Conservation (phyloP, 2,888 invertebrate genomes). For the Zele albiditarsus region DNA sequence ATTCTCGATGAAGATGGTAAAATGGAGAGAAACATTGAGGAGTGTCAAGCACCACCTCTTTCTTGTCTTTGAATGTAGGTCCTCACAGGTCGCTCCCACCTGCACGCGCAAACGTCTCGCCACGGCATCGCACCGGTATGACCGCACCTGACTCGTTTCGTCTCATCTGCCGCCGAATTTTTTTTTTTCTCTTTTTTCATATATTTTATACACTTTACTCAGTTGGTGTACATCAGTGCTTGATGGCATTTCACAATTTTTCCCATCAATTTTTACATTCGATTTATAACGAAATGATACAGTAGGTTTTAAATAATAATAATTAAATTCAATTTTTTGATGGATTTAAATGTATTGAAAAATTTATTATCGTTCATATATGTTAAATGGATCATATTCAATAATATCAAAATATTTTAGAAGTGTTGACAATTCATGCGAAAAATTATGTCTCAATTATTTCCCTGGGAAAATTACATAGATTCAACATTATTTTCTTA, state of each 20-base stretch:
- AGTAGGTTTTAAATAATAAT: not conserved
- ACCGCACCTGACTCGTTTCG: slow-evolving; percentile 41
- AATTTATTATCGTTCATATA: not conserved
- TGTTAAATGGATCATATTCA: too few species aligned
- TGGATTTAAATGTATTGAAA: not conserved
- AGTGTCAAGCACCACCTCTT: slow-evolving; percentile 44
- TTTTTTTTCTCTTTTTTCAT: slow-evolving; percentile 22
- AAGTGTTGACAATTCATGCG: too few species aligned
- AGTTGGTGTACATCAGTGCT: not conserved
- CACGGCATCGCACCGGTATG: slow-evolving; percentile 27
- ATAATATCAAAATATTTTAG: too few species aligned
- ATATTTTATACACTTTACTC: not conserved
- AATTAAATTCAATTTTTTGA: not conserved
- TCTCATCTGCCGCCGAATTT: slow-evolving; percentile 33
- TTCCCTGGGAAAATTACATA: too few species aligned
- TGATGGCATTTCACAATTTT: not conserved
- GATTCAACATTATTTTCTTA: too few species aligned
- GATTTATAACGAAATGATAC: not conserved
- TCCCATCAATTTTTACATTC: not conserved
- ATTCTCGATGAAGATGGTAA: slow-evolving; percentile 11
- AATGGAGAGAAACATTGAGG: slow-evolving; percentile 50
- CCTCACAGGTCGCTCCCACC: slow-evolving; percentile 64
- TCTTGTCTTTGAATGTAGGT: slow-evolving; percentile 64
- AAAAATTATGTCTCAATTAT: too few species aligned
- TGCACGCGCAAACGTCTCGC: slow-evolving; percentile 46